A percentile compares a stretch with the other conserved stretches of the same genome.
Conservation (phyloP, 2,797 vertebrate species). For the Tadarida brasiliensis region DNA sequence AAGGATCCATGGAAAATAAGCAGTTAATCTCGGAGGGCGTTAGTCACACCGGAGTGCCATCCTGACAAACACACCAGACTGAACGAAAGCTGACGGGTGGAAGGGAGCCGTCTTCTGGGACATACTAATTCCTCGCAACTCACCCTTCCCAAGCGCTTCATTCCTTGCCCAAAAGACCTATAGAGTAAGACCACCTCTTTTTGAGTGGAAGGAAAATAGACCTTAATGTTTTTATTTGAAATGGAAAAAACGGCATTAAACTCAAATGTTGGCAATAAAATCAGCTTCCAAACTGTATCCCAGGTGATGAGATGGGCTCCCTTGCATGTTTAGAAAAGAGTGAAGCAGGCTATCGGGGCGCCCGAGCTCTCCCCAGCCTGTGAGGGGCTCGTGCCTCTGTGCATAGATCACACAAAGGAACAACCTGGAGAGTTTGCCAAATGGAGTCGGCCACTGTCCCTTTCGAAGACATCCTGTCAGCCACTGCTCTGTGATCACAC, state of each 20-base stretch:
- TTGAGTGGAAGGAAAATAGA: not conserved
- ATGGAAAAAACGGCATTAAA: not conserved
- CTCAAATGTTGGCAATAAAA: not conserved
- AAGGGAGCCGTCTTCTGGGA: not conserved
- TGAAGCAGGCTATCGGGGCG: accelerated
- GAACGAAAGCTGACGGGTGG: no score
- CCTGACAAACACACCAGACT: accelerated
- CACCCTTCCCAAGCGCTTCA: not conserved
- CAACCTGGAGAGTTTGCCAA: no score
- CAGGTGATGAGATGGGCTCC: no score
- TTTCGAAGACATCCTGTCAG: not conserved
- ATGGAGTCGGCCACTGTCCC: accelerated
- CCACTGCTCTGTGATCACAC: no score
- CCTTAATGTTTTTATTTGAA: not conserved
- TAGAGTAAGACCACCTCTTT: not conserved
- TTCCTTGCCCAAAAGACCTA: not conserved
- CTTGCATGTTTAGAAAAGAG: accelerated
- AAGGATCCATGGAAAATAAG: accelerated
- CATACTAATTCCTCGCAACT: not conserved
- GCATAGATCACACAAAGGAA: accelerated
- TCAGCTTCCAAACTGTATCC: not conserved
- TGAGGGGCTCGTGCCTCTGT: not conserved
- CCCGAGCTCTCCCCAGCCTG: accelerated
- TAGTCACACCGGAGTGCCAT: accelerated
- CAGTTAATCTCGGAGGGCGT: accelerated